Percentiles rank a stretch among this genome's conserved stretches.
These are phyloP conservation scores for Tethya wilhelma DNA, from an alignment of 37 sponge, comb jelly and placozoan species.

Conservation along the genomic window DNA sequence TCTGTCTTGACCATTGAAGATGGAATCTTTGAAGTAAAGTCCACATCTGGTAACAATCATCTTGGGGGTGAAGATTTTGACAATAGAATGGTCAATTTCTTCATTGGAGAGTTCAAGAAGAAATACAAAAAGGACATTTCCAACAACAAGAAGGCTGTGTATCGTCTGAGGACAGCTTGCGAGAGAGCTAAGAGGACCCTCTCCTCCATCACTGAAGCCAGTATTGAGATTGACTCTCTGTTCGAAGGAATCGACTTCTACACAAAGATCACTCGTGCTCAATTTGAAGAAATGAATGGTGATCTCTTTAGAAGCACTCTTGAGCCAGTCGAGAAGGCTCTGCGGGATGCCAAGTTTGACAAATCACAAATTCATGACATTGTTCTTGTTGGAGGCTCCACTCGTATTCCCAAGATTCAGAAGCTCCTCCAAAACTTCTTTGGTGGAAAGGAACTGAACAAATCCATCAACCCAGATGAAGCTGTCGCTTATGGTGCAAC, in stretches of 20 bases:
- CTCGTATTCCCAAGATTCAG: constrained; percentile 99
- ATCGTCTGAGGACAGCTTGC: constrained; percentile 92
- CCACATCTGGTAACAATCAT: constrained; percentile 97
- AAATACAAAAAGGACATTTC: constrained; percentile 92
- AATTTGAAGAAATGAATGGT: constrained; percentile 93
- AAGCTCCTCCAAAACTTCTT: constrained; percentile 97
- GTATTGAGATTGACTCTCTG: constrained; percentile 93
- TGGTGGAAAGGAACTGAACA: constrained; percentile 96
- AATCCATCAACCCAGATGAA: constrained; percentile 98
- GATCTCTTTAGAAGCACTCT: constrained; percentile 93
- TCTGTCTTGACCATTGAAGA: constrained; percentile 96
- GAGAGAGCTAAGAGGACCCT: constrained; percentile 95
- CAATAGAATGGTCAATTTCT: constrained; percentile 93
- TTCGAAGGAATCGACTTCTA: constrained; percentile 96
- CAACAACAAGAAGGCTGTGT: constrained; percentile 79
- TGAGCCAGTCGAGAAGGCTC: constrained; percentile 94
- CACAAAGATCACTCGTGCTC: constrained; percentile 93
- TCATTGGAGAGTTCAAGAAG: constrained; percentile 89
- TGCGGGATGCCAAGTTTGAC: constrained; percentile 90
- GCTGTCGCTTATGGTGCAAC: constrained; percentile 99
- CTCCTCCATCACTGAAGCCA: constrained; percentile 91
- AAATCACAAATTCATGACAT: constrained; percentile 92
- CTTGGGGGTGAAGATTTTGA: constrained; percentile 99
- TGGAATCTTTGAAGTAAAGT: constrained; percentile 98
- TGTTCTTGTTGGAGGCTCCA: constrained; percentile 98